Base-by-base conservation (phyloP, 1,140 invertebrate genomes). In the Orius laevigatus region DNA sequence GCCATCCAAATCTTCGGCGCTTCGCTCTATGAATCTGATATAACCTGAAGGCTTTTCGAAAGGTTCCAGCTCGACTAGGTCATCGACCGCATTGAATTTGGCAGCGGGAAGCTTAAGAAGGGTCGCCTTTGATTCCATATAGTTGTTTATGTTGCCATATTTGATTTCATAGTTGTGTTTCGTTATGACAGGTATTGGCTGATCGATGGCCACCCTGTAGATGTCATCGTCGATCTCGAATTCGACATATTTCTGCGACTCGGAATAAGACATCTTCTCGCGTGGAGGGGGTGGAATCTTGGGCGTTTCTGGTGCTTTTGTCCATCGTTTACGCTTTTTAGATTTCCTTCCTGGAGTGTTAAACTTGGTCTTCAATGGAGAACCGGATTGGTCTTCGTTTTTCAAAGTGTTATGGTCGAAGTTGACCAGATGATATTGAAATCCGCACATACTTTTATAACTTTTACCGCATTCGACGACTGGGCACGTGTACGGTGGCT, bases 1-100 rank as follows among this genome's bases (percentile, higher is more conserved):
- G 52, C 79, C 83, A 68, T 96, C 91, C 36, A 96, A 67, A 64
- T 97, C 92, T 64, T 98, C 92, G 5, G 78, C 75, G 39, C 86
- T 87, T 59, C 91, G 89, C 63, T 98, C 93, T 61, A 96, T 93
- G 63, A 93, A 96, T 55, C 86, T 71, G 54, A 63, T 71, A 49
- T 34, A 54, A 54, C 81, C 67, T 2, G 79, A 66, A 51, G 86
- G 80, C 8, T 84, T 84, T 66, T 88, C 83, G 54, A 77, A 74
- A 51, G 85, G 76, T n/a, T 38, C 33, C 8, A 32, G 12, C 6
- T 48, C 16, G 56, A 77, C 70, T 62, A 86, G 88, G 59, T 81
- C 75, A 32, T 79, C 72, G 20, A 90, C 63, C 58, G 87, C 76
- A 59, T 78, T 81, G 58, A 81, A 88, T 52, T 73, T 74, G 6